Conservation (phyloP, 2,113 vertebrate genomes). For the Trematomus loennbergii region DNA sequence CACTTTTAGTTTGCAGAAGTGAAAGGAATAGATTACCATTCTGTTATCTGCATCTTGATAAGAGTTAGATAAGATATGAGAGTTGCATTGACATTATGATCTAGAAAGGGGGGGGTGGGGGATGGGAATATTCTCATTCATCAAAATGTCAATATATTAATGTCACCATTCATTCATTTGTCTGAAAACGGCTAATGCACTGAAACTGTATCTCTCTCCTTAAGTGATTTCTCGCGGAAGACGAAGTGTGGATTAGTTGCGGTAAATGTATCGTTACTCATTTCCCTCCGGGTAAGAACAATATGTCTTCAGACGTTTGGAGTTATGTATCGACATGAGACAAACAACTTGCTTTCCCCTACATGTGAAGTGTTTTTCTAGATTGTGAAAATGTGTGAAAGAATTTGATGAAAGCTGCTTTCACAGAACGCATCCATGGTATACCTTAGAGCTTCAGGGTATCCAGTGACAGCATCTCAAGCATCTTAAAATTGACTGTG, state of each 20-base stretch:
- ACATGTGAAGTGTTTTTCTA: neutral
- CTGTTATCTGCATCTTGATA: neutral
- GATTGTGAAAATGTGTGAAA: neutral
- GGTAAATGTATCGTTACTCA: constrained; percentile 51
- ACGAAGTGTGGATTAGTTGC: constrained; percentile 78
- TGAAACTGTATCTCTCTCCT: constrained; percentile 31
- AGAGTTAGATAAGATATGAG: neutral
- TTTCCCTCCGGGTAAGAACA: neutral
- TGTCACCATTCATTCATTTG: neutral
- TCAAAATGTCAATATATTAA: neutral
- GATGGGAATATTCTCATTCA: neutral
- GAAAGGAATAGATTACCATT: neutral
- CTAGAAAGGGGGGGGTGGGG: no score
- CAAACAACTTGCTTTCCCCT: neutral
- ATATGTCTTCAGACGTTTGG: neutral
- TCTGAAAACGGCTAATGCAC: neutral
- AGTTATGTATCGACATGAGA: constrained; percentile 13
- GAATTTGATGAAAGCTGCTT: constrained; percentile 12
- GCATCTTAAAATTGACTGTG: constrained; percentile 5
- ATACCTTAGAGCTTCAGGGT: neutral
- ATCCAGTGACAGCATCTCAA: constrained; percentile 31
- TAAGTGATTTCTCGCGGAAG: constrained; percentile 90
- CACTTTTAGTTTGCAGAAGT: neutral
- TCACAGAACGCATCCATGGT: neutral
- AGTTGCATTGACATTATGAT: no score